phyloP scores from a whole-genome alignment of 2,888 invertebrate species.

The Eurytoma californica region DNA sequence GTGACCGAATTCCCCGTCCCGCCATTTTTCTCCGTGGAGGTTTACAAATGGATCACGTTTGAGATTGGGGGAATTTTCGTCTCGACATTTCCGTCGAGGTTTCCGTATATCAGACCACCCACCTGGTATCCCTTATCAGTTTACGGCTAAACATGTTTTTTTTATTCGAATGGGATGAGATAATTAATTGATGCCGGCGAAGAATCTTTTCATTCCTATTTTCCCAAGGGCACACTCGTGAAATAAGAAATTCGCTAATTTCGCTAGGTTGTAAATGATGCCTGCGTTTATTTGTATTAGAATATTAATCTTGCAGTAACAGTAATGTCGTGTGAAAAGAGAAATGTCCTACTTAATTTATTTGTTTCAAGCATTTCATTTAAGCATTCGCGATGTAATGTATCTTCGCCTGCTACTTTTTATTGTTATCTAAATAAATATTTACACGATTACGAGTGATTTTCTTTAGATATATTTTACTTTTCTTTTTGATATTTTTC shows the following conservation, averaged over 20 bases:
- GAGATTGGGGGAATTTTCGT: slow-evolving; percentile 4
- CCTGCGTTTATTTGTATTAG: not conserved
- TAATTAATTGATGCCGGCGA: slow-evolving; percentile 3
- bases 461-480: no score
- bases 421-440: no score
- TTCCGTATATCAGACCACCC: not conserved
- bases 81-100: not conserved
- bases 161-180: not conserved
- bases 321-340: no score
- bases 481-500: no score
- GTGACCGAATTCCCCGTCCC: not conserved
- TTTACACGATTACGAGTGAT: no score
- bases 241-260: not conserved
- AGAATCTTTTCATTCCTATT: not conserved
- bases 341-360: no score
- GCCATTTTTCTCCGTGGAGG: not conserved
- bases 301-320: no score
- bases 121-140: not conserved
- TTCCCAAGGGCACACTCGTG: not conserved
- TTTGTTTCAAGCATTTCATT: no score
- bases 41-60: slow-evolving; percentile 30
- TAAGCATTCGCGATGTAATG: no score
- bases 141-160: not conserved
- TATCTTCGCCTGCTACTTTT: no score
- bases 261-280: not conserved